Base-by-base conservation (phyloP, 2,797 vertebrate genomes). In the Numenius phaeopus region DNA sequence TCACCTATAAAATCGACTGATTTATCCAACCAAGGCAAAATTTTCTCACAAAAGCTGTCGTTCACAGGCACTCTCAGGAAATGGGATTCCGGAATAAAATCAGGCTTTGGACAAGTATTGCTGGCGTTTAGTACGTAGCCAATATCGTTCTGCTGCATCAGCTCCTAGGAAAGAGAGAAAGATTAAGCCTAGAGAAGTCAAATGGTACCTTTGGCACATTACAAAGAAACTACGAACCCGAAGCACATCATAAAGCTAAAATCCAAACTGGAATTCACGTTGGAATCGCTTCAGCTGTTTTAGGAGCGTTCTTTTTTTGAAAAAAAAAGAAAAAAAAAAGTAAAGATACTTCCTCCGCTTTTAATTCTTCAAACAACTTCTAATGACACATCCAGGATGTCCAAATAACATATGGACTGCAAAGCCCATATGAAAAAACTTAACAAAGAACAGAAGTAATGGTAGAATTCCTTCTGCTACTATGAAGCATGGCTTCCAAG, bases 31-130 rank as follows among this genome's bases (percentile, higher is more conserved):
- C 99, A 99, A 0, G 99, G 99, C 87, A 99, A 98, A 97, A 99
- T 99, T 98, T 99, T 99, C 98, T 99, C 99, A 44, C 99, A 99
- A 97, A 99, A 99, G 84, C 99, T 99, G 97, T 99, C 99, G 2
- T 99, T 99, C 92, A 99, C 99, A 3, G 99, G 99, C 39, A 99
- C 99, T 23, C 99, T 96, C 61, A 99, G 98, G 98, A 99, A 99
- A 95, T 99, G 99, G 3, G 99, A 98, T 65, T 99, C 99, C 0
- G 98, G 98, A 97, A 99, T 99, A 97, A 99, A 99, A 98, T 99
- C 99, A 0, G 99, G 99, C 96, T 99, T 99, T 85, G 99, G 99
- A 76, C 99, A 99, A 52, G 99, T 99, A 95, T 99, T 99, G 94
- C 99, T 99, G 98, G 99, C 99, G 0, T 99, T 99, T 55, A 99